Evolutionary conservation across 2,888 invertebrate species (phyloP).

Genomic region (Andrena minutula): DNA sequence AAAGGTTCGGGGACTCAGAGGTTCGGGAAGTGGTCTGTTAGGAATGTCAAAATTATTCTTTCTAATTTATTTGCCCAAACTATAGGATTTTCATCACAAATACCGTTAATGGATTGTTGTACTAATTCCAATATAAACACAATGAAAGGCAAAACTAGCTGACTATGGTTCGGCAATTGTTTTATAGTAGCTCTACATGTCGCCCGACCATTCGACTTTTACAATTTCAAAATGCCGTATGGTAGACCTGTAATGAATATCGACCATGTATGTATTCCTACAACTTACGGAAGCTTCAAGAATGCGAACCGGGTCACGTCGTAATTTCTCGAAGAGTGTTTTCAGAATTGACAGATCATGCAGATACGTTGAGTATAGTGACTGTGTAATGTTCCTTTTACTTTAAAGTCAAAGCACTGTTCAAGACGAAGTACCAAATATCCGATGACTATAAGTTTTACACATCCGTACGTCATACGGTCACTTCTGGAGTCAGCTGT

Average conservation of each 20-base stretch:
- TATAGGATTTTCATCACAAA: not conserved
- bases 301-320: constrained; percentile 69
- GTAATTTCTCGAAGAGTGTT: constrained; percentile 41
- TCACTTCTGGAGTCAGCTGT: constrained; percentile 36
- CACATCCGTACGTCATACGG: not conserved
- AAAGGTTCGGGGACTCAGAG: too few species aligned
- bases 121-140: too few species aligned
- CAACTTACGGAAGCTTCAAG: constrained; percentile 52
- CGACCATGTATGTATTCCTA: constrained; percentile 63
- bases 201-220: too few species aligned
- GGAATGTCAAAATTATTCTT: too few species aligned
- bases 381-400: not conserved
- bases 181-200: not conserved
- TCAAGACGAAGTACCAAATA: not conserved
- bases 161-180: too few species aligned
- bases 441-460: not conserved
- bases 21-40: too few species aligned
- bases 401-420: not conserved
- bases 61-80: too few species aligned
- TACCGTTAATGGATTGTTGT: not conserved
- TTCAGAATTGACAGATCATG: constrained; percentile 30
- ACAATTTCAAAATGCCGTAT: constrained; percentile 14
- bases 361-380: not conserved
- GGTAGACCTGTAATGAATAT: constrained; percentile 63
- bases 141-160: too few species aligned